A percentile compares a stretch with the other conserved stretches of the same genome.
Conservation (phyloP, 23 tunicate species). For the Styela plicata region DNA sequence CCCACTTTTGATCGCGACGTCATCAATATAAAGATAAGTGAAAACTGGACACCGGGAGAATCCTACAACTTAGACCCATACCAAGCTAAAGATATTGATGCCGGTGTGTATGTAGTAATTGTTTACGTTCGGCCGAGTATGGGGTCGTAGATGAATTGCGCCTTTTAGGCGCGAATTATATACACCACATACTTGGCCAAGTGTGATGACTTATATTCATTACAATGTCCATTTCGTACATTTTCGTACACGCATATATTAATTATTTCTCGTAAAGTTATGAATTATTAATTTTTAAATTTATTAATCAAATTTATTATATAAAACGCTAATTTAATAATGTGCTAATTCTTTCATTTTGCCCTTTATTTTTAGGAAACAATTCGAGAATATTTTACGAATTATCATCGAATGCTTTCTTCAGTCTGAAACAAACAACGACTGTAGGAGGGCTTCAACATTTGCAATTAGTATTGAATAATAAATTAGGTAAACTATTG, state of each 20-base stretch:
- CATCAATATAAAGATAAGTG: conserved; percentile 42
- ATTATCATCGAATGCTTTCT: conserved; percentile 24
- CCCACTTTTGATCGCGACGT: conserved; percentile 43
- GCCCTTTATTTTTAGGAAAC: conserved; percentile 28
- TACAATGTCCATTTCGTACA: not conserved
- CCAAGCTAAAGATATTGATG: conserved; percentile 46
- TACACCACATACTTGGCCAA: no score
- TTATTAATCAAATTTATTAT: not conserved
- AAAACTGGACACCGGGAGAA: conserved; percentile 36
- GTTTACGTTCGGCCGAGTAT: no score
- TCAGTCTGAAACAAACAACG: conserved; percentile 28
- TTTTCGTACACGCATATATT: not conserved
- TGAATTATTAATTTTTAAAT: no score
- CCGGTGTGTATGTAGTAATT: conserved; percentile 39
- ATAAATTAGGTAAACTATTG: conserved; percentile 34
- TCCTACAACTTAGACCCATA: conserved; percentile 41
- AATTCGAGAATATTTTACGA: conserved; percentile 28
- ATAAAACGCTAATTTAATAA: no score
- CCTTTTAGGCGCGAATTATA: no score
- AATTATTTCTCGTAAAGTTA: not conserved
- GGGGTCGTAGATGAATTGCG: no score
- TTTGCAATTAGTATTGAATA: conserved; percentile 26
- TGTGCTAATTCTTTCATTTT: no score
- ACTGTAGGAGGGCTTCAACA: conserved; percentile 38
- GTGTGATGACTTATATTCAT: no score